Evolutionary conservation across 2,888 invertebrate genomes (phyloP), one percentile per base, ranked within the genome.

Genomic region (Tetropium fuscum): DNA sequence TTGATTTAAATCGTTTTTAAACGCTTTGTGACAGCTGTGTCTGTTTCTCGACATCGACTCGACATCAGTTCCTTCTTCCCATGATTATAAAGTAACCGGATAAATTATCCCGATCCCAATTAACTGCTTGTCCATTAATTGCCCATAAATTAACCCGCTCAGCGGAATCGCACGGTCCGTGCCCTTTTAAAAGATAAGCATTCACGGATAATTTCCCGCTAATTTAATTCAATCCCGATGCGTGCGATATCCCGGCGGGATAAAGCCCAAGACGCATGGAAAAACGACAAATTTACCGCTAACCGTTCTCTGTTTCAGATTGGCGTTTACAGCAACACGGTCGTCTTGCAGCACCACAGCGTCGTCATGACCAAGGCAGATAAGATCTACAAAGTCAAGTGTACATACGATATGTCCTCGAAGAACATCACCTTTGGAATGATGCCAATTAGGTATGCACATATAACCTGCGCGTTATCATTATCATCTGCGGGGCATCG

Each of bases 281-380:
- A 43, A 19, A 41, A 19, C 11, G 11, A 6, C n/a, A 7, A 19
- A 19, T 20, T 41, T 41, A 41, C 15, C 3, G 13, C n/a, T 22
- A 8, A 2, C 6, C 10, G 3, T 27, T 10, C 16, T 44, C 15
- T 57, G 77, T 85, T 85, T 69, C 84, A 96, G 95, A 93, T 90
- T 69, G 96, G 96, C 51, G 93, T 95, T 38, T 96, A 95, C 82
- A 94, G 95, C 47, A 96, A 96, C 82, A 96, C 96, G 0, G 95
- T 96, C 16, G 96, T 96, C 5, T 87, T 96, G 15, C 96, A 96
- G 82, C 96, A 96, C 78, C 96, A 96, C 83, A 95, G 94, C 79
- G 95, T 96, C 18, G 96, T 96, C 25, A 95, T 96, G 94, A 96
- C 96, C 54, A 96, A 96, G 81, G 95, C 95, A 2, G 96, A 96